Evolutionary conservation across 2,113 vertebrate genomes (phyloP).

Genomic region (Phaethornis superciliosus): DNA sequence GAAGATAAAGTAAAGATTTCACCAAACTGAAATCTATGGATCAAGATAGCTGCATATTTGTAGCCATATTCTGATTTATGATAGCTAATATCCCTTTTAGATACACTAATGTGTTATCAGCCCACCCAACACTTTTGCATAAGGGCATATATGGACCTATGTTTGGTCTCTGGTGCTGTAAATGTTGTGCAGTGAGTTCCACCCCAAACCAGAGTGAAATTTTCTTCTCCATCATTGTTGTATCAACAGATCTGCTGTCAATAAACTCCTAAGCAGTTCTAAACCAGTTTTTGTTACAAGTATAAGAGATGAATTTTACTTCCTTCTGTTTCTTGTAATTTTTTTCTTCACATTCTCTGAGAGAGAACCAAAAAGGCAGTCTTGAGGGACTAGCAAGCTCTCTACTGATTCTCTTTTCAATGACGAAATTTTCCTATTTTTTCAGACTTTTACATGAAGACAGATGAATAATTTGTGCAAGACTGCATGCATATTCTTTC

Average conservation of each 20-base stretch:
- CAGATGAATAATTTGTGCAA: not conserved
- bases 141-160: not conserved
- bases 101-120: not conserved
- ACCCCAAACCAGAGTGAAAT: not conserved
- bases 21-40: not conserved
- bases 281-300: not conserved
- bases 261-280: not conserved
- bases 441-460: not conserved
- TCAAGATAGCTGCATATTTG: not conserved
- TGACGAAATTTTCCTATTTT: not conserved
- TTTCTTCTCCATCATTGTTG: not conserved
- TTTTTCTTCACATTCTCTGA: not conserved
- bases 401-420: not conserved
- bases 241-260: not conserved
- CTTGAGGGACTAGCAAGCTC: not conserved
- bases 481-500: not conserved
- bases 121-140: fast-evolving
- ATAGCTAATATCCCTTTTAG: not conserved
- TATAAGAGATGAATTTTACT: not conserved
- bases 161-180: not conserved
- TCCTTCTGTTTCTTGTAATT: not conserved
- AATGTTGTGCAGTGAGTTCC: not conserved
- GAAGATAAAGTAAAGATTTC: not conserved
- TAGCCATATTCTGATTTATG: not conserved
- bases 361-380: not conserved